These are phyloP conservation scores for Formica exsecta DNA, from an alignment of 1,140 invertebrate genomes.

Conservation along the genomic window DNA sequence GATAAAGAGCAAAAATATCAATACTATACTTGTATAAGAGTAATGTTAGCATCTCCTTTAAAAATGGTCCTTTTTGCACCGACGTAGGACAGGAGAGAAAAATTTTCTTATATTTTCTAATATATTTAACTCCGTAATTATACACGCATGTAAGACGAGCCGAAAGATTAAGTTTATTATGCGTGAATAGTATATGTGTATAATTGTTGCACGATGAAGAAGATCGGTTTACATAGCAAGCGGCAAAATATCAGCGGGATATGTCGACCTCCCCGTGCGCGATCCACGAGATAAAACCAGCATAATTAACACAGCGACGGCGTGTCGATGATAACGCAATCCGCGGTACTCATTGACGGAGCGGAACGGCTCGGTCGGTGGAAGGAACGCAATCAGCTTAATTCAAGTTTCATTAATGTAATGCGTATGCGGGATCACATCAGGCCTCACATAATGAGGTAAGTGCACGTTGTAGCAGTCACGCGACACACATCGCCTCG, in stretches of 20 bases:
- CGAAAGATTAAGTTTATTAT: slow-evolving; percentile 2
- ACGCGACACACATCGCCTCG: slow-evolving; percentile 68
- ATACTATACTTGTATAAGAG: background rate
- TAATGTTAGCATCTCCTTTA: background rate
- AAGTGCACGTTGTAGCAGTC: slow-evolving; percentile 72
- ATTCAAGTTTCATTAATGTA: slow-evolving; percentile 80
- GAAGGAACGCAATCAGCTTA: slow-evolving; percentile 74
- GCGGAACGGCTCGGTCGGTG: slow-evolving; percentile 35
- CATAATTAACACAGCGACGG: slow-evolving; percentile 65
- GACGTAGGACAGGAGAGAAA: background rate
- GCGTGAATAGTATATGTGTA: background rate
- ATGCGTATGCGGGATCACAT: slow-evolving; percentile 70
- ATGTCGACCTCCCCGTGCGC: background rate
- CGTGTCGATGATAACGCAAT: slow-evolving; percentile 56
- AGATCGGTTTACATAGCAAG: slow-evolving; percentile 11
- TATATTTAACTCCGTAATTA: slow-evolving; percentile 26
- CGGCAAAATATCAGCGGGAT: slow-evolving; percentile 9
- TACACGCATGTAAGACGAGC: background rate
- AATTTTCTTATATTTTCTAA: background rate
- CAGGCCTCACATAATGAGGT: slow-evolving; percentile 73
- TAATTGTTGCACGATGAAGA: slow-evolving; percentile 36
- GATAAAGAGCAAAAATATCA: background rate
- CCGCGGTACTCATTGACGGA: slow-evolving; percentile 60
- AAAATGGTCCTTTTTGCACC: background rate
- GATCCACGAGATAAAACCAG: slow-evolving; percentile 61